Base-by-base conservation (phyloP, 2,113 vertebrate species). In the Chaenocephalus aceratus region DNA sequence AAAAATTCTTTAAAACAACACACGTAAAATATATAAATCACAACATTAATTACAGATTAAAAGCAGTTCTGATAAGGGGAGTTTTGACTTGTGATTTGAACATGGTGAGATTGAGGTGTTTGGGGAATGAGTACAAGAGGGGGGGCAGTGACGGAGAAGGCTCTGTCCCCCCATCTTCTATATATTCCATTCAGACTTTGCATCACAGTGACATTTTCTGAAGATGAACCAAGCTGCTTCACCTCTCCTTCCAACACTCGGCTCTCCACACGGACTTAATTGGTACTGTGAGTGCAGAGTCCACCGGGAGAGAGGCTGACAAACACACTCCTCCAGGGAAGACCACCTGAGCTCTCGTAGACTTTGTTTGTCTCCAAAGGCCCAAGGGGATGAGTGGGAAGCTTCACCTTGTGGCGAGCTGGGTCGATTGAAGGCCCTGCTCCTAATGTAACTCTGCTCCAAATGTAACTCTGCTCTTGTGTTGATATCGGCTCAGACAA, bases 321-420 rank as follows among this genome's bases (percentile, higher is more conserved):
- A 93, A 92, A 93, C 90, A 91, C 75, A 63, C 77, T 54, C 80
- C 85, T 66, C 77, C 65, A 7, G 66, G 73, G 76, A 75, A 21
- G 48, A 81, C 77, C 90, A 91, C 88, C 90, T 90, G 85, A 82
- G 86, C 83, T 80, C 63, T 13, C n/a, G 65, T 41, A 0, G 49
- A 58, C 69, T 80, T 87, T 93, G 87, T 93, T 92, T 93, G 82
- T 93, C 79, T 89, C 77, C 23, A 73, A 81, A 81, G 60, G 69
- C 86, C 88, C 91, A 64, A 48, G 12, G 61, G 90, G 76, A 34
- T 18, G 3, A 46, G 3, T 41, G 36, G 9, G 14, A 52, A 45
- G 48, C 58, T 65, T 79, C 49, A 61, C 49, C 49, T 62, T 79
- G 71, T 77, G 51, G 41, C 46, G 36, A 54, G 23, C 66, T 52